Conservation (phyloP, 2,113 vertebrate genomes). For the Chloropsis hardwickii region DNA sequence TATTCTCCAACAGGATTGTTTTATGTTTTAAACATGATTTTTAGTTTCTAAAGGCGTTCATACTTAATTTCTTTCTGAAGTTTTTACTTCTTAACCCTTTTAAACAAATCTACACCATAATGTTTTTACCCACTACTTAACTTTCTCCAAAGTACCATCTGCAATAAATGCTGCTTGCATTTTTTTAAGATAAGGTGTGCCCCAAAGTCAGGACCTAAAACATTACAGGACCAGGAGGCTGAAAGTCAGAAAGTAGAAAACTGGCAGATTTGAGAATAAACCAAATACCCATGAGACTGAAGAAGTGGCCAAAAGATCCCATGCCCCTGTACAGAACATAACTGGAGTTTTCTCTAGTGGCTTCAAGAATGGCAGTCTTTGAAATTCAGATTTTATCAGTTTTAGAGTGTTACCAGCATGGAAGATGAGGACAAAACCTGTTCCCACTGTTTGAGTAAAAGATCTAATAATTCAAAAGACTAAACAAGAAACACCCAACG, state of each 20-base stretch:
- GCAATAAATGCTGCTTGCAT: not conserved
- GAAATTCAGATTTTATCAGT: constrained; percentile 24
- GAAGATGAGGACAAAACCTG: not conserved
- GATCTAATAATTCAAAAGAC: constrained; percentile 37
- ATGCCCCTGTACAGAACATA: not conserved
- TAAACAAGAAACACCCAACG: constrained; percentile 35
- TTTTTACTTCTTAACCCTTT: not conserved
- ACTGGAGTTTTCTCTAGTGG: not conserved
- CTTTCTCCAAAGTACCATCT: not conserved
- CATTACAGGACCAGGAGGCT: not conserved
- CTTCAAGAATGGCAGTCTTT: not conserved
- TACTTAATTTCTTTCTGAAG: not conserved
- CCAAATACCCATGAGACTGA: not conserved
- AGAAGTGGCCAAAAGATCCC: not conserved
- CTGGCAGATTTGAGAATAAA: not conserved
- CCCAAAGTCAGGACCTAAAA: not conserved
- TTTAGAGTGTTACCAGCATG: not conserved
- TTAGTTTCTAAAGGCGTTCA: not conserved
- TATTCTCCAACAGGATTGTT: not conserved
- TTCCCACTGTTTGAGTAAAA: constrained; percentile 39
- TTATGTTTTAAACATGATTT: not conserved
- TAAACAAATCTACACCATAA: not conserved
- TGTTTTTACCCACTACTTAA: not conserved
- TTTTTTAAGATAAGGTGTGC: not conserved
- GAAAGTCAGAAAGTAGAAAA: not conserved